Base-by-base conservation (phyloP, 64 coral and sea anemone genomes). In the Trachythela sp. region DNA sequence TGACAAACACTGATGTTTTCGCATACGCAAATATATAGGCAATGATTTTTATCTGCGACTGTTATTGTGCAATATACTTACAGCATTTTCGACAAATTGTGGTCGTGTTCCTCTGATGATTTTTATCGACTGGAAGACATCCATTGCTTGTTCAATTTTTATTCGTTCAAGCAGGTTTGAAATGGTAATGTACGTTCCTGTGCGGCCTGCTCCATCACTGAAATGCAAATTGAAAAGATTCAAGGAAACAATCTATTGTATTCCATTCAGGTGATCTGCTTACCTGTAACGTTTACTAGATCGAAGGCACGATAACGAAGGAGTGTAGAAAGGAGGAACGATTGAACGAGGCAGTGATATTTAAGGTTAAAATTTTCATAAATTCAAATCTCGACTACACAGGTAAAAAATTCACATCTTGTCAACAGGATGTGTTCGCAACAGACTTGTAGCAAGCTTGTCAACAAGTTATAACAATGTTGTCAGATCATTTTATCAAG, bases 51-150 rank as follows among this genome's bases (percentile, higher is more conserved):
- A 64, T 18, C 3, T 8, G 26, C 56, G 24, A 27, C 26, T 34
- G 31, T 29, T 5, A 80, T 0, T 10, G 15, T 9, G 9, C 31
- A 0, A 36, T 39, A 39, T 17, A 39, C 75, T 80, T 80, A 80
- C 75, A 80, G 32, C 75, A 37, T 80, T 80, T 39, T 80, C 75
- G 8, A 80, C 75, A 80, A 80, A 80, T 8, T 80, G 75, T 17
- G 32, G 75, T 37, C 75, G 75, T 34, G 9, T 30, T 22, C 75
- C 75, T 39, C 75, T 35, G 75, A 80, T 80, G 33, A 80, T 37
- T 39, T 80, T 80, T 11, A 80, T 80, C 75, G 75, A 9, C 75
- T 80, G 75, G 37, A 80, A 80, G 15, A 80, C 75, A 22, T 80
- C 75, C 75, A 80, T 30, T 39, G 37, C 75, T 80, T 80, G 75